Percentiles rank a stretch among this genome's conserved stretches.
Conservation (phyloP, 92 coral and sea anemone species). For the Phenganax marumi region DNA sequence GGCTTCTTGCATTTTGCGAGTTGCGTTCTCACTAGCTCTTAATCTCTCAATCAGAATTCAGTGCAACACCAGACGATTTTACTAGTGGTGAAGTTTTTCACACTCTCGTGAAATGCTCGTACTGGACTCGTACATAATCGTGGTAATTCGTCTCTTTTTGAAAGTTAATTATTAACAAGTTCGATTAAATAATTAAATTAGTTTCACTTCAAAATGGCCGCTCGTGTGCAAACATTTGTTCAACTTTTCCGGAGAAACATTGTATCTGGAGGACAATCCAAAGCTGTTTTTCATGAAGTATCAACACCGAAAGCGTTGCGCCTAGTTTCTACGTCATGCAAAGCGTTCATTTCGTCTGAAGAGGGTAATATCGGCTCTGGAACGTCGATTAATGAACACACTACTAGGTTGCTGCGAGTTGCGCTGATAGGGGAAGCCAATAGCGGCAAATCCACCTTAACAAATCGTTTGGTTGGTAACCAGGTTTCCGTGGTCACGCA, state of each 20-base stretch:
- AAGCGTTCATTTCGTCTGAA: neutral
- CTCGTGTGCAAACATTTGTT: neutral
- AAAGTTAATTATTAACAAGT: neutral
- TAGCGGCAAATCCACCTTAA: slow-evolving; percentile 94
- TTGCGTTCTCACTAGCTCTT: too few species aligned
- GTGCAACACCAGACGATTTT: too few species aligned
- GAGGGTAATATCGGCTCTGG: neutral
- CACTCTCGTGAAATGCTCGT: too few species aligned
- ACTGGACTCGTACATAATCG: neutral
- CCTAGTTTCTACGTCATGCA: slow-evolving; percentile 20
- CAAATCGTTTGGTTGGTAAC: slow-evolving; percentile 79
- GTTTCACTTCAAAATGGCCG: slow-evolving; percentile 14
- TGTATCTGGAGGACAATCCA: neutral
- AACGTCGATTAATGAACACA: slow-evolving; percentile 22
- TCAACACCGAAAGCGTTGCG: neutral
- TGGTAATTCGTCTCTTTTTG: neutral
- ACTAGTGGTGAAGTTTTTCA: too few species aligned
- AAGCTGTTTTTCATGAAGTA: neutral
- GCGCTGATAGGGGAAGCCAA: slow-evolving; percentile 94
- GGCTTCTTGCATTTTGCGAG: too few species aligned
- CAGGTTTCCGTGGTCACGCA: slow-evolving; percentile 89
- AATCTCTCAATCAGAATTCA: too few species aligned
- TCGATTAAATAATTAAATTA: neutral
- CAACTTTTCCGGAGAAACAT: neutral
- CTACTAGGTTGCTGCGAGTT: slow-evolving; percentile 66